These are phyloP conservation scores for Andricus grossulariae DNA, from an alignment of 1,140 invertebrate genomes.

Conservation along the genomic window DNA sequence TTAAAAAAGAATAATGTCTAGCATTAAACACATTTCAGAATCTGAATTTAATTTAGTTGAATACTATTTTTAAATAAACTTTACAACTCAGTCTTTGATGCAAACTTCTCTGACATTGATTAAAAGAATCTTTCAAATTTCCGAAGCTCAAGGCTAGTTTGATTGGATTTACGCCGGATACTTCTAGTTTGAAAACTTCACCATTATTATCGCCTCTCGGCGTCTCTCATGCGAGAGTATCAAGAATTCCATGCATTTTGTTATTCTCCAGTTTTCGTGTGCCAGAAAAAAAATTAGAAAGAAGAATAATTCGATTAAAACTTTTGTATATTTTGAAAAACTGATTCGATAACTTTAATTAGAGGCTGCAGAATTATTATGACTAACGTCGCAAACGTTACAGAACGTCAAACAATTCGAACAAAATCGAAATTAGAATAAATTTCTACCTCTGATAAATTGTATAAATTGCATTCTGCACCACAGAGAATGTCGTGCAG, in stretches of 20 bases:
- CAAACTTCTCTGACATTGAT: neutral
- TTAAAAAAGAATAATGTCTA: too few relatives aligned
- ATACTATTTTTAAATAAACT: neutral
- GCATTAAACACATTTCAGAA: too few relatives aligned
- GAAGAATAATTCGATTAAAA: neutral
- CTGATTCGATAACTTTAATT: too few relatives aligned
- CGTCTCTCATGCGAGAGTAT: slow-evolving; percentile 18
- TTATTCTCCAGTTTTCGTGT: neutral
- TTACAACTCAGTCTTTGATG: neutral
- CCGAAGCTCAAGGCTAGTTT: slow-evolving; percentile 2
- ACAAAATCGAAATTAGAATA: neutral
- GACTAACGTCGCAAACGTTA: too few relatives aligned
- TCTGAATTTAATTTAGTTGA: too few relatives aligned
- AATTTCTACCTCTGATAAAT: neutral
- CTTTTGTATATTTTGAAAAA: neutral
- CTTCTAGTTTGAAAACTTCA: slow-evolving; percentile 22
- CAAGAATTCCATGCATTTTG: slow-evolving; percentile 28
- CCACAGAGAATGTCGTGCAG: neutral
- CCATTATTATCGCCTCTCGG: neutral
- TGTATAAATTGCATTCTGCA: slow-evolving; percentile 19
- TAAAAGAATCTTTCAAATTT: slow-evolving; percentile 9
- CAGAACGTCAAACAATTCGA: too few relatives aligned
- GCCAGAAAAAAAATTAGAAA: neutral
- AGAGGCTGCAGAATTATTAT: too few relatives aligned
- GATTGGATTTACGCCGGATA: slow-evolving; percentile 14